phyloP scores from a whole-genome alignment of 2,113 vertebrate species.

The Sterna hirundo region DNA sequence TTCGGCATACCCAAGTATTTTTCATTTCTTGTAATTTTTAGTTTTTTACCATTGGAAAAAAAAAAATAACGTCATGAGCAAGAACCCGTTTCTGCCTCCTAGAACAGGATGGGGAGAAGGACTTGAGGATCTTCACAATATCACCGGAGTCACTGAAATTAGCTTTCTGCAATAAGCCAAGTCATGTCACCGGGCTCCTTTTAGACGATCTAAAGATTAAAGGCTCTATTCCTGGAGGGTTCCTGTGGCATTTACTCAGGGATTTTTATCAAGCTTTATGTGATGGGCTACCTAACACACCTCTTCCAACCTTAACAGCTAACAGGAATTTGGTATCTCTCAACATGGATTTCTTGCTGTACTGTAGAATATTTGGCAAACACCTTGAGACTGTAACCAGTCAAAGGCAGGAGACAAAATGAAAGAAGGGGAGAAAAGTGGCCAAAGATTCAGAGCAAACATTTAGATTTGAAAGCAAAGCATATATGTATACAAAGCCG shows the following conservation, averaged over 20 bases:
- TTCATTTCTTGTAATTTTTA: neutral
- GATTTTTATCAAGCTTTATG: slow-evolving; percentile 61
- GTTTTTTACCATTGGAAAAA: neutral
- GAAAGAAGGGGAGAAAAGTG: neutral
- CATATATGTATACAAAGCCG: neutral
- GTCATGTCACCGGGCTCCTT: slow-evolving; percentile 61
- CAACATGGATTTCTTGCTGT: slow-evolving; percentile 54
- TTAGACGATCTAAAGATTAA: slow-evolving; percentile 55
- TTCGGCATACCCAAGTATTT: accelerated
- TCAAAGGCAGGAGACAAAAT: slow-evolving; percentile 13
- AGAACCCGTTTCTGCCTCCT: neutral
- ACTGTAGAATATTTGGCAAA: slow-evolving; percentile 60
- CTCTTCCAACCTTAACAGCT: slow-evolving; percentile 59
- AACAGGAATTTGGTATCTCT: slow-evolving; percentile 56
- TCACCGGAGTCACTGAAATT: slow-evolving; percentile 1
- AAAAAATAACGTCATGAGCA: neutral
- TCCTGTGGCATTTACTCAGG: slow-evolving; percentile 69
- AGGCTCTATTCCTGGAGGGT: slow-evolving; percentile 66
- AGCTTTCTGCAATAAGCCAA: slow-evolving; percentile 62
- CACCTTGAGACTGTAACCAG: slow-evolving; percentile 49
- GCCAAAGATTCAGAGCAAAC: slow-evolving; percentile 39
- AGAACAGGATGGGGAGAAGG: neutral
- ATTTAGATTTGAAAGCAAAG: neutral
- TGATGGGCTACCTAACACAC: slow-evolving; percentile 66
- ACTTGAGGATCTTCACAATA: slow-evolving; percentile 3